Conservation (phyloP, 2,113 vertebrate genomes). For the Calyptomena viridis region DNA sequence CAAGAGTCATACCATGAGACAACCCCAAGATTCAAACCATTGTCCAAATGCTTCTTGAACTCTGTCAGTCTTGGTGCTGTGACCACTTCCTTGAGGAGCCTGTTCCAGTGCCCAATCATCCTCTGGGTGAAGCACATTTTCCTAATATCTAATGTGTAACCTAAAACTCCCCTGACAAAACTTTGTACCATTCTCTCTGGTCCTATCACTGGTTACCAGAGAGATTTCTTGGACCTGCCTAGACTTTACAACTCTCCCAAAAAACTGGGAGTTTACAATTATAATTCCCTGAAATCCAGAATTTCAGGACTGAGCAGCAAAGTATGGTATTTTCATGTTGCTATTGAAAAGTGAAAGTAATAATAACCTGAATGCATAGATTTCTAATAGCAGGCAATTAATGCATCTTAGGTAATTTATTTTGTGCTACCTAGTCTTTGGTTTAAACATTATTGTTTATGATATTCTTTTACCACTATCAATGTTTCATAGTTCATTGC, state of each 20-base stretch:
- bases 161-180: not conserved
- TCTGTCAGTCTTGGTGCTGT: not conserved
- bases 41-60: not conserved
- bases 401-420: not conserved
- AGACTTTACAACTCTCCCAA: not conserved
- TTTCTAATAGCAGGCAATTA: not conserved
- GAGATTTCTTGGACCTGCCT: not conserved
- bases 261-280: not conserved
- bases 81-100: fast-evolving
- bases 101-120: not conserved
- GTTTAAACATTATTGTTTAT: not conserved
- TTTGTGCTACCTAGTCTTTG: not conserved
- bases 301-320: not conserved
- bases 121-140: no score
- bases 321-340: not conserved
- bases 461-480: not conserved
- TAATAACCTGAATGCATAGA: not conserved
- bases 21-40: not conserved
- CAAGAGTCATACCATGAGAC: not conserved
- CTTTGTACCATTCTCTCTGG: not conserved
- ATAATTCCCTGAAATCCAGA: not conserved
- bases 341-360: not conserved
- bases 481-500: not conserved
- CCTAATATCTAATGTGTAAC: no score
- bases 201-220: not conserved